A percentile compares a stretch with the other conserved stretches of the same genome.
Conservation (phyloP, 2,797 vertebrate genomes). For the Melanitta fusca region DNA sequence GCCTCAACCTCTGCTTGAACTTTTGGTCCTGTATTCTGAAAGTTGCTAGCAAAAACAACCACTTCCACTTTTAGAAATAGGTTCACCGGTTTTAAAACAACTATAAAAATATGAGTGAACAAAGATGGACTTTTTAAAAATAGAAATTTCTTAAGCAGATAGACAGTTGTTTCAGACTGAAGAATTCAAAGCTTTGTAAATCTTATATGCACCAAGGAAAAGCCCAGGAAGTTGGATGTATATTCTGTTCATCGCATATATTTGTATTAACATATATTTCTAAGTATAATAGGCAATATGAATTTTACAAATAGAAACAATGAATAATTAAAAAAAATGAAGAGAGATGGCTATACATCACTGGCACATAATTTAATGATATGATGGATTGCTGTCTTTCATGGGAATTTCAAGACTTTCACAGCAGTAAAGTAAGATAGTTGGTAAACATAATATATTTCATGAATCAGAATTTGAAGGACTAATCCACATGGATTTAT, state of each 20-base stretch:
- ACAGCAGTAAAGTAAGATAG: slow-evolving; percentile 4
- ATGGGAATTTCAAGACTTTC: background rate
- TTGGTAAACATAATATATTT: slow-evolving; percentile 45
- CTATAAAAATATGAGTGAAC: background rate
- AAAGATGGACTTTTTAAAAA: background rate
- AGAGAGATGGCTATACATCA: background rate
- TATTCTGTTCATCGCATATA: background rate
- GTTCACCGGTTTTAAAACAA: background rate
- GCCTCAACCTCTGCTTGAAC: background rate
- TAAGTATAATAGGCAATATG: background rate
- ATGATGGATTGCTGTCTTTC: background rate
- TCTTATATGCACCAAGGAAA: background rate
- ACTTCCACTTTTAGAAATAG: background rate
- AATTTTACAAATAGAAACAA: background rate
- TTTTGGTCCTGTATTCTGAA: background rate
- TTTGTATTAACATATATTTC: slow-evolving; percentile 48
- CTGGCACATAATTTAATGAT: background rate
- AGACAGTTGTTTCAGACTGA: background rate
- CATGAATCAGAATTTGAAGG: slow-evolving; percentile 52
- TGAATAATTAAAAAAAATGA: background rate
- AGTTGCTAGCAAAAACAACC: background rate
- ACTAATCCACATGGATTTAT: slow-evolving; percentile 44
- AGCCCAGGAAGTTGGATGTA: slow-evolving; percentile 7
- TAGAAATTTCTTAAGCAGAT: background rate
- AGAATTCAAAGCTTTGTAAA: slow-evolving; percentile 47